A percentile compares a stretch with the other conserved stretches of the same genome.
Evolutionary conservation across 2,113 vertebrate species (phyloP).

Genomic region (Elephantulus edwardii): DNA sequence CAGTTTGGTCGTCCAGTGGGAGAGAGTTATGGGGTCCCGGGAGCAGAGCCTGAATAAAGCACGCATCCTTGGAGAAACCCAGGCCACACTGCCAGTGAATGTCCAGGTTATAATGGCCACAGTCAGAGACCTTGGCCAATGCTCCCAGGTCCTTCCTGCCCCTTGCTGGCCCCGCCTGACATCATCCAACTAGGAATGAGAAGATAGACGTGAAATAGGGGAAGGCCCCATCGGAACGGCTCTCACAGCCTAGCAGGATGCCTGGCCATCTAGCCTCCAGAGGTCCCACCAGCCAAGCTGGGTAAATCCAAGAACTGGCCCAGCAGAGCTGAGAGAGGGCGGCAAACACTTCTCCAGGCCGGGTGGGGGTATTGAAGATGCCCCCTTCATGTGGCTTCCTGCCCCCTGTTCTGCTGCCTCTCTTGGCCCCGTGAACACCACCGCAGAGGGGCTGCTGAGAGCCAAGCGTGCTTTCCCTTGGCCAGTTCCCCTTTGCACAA

Average conservation of each 20-base stretch:
- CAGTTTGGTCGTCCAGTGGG: conserved; percentile 53
- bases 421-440: no score
- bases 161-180: not conserved
- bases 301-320: conserved; percentile 17
- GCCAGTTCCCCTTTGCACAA: conserved; percentile 35
- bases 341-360: not conserved
- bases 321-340: not conserved
- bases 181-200: accelerated
- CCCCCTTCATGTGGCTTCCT: not conserved
- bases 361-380: not conserved
- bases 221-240: not conserved
- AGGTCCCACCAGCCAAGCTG: conserved; percentile 53
- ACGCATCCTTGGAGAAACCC: conserved; percentile 43
- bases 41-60: conserved; percentile 62
- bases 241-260: not conserved
- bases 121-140: not conserved
- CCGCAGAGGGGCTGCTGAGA: not conserved
- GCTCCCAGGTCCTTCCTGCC: conserved; percentile 53
- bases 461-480: accelerated
- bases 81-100: not conserved
- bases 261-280: not conserved
- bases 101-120: not conserved
- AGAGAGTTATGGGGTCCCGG: conserved; percentile 39
- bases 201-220: not conserved
- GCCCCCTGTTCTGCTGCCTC: no score